Evolutionary conservation across 2,888 invertebrate species (phyloP), one percentile per base, ranked within the genome.

Genomic region (Zeuzera pyrina): DNA sequence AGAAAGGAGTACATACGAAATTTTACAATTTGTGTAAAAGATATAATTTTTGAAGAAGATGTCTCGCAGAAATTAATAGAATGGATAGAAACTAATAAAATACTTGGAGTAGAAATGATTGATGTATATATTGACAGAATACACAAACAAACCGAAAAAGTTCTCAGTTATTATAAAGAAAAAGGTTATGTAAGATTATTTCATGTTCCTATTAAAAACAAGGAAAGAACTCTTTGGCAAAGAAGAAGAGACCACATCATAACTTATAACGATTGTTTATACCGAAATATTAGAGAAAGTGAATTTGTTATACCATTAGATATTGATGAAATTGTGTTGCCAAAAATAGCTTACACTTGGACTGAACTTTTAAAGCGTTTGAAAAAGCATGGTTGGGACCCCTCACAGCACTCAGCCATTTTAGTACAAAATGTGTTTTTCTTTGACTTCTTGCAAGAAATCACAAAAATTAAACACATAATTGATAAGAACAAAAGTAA

Each of bases 211-310:
- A 73, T 87, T 57, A 86, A 86, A 33, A 39, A 65, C 66, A 73
- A 66, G 36, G 49, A 59, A 15, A 60, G 70, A 49, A 60, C 69
- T 38, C 52, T 84, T 19, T 91, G 91, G 86, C 90, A 91, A 57
- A 56, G 77, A 23, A 88, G 91, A 52, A 79, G 92, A 46, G 87
- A 91, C 67, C 92, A 92, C 57, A 71, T 92, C 16, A 84, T 92
- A 39, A 87, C 91, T 0, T 92, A 92, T 63, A 92, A 92, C 61
- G 91, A 91, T 60, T 92, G 92, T 56, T 85, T 92, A 36, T 91
- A 92, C 61, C 85, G 90, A 57, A 90, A 90, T 68, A 68, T 91
- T 31, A 70, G 85, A 47, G 77, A 78, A 41, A 89, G 89, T 22
- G 84, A 87, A 47, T 90, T 81, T 57, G 71, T 91, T 11, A 72